Conservation (phyloP, 1,140 invertebrate species). For the Rhopalosiphum padi region DNA sequence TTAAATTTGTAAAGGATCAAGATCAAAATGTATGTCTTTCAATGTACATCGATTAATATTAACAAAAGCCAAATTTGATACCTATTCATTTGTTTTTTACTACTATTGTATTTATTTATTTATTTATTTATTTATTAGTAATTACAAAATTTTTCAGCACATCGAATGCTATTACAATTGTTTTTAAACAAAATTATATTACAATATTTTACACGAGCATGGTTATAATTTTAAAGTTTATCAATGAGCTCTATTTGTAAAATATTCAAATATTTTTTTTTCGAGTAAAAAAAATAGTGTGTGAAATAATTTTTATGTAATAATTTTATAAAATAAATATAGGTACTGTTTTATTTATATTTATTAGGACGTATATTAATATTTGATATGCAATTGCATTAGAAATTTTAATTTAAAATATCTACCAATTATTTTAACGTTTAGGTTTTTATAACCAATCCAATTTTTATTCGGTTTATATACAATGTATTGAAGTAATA, state of each 20-base stretch:
- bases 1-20: background rate
- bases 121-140: no score
- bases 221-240: background rate
- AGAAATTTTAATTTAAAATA: background rate
- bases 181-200: no score
- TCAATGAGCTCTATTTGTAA: background rate
- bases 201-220: no score
- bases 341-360: background rate
- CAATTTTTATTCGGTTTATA: background rate
- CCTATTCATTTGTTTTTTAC: background rate
- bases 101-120: background rate
- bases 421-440: background rate
- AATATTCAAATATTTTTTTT: background rate
- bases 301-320: background rate
- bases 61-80: background rate
- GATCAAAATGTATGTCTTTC: background rate
- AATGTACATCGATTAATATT: background rate
- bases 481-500: background rate
- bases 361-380: background rate
- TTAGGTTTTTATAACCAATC: background rate
- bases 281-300: background rate
- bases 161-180: no score
- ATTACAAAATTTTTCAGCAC: no score
- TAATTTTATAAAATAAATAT: background rate
- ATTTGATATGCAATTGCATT: background rate